Evolutionary conservation across 2,113 vertebrate species (phyloP), one percentile per base, ranked within the genome.

Genomic region (Lophochroa leadbeateri): DNA sequence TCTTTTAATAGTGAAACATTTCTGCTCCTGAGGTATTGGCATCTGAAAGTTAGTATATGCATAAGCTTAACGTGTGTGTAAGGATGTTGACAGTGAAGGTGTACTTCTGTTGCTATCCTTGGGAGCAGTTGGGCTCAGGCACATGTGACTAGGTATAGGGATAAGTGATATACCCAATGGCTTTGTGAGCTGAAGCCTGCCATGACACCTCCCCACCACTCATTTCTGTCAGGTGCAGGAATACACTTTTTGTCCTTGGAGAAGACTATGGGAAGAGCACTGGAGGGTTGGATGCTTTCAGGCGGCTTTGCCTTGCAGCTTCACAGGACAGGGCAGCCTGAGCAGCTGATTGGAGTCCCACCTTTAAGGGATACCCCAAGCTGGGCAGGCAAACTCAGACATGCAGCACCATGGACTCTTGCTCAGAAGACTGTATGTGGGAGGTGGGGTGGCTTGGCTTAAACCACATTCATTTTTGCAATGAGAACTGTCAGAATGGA

Each of bases 401-500:
- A 35, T 0, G 1, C 46, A 71, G 47, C 25, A 35, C 5, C 9
- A 15, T 0, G 0, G 20, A 29, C 33, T 16, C n/a, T 37, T 33
- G 21, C 41, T 67, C 55, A 71, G 55, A 60, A 58, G 55, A 43
- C 8, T 58, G 4, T 52, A 14, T 61, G 23, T 63, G 41, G 37
- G 64, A 3, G 4, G 9, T 43, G 37, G 17, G 18, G 33, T 63
- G 43, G 53, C 61, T 71, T 79, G 70, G 49, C 49, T 86, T 86
- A 69, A 90, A 76, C 53, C 49, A 44, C 37, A 39, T 53, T 58
- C 2, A 0, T 61, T 85, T 93, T 55, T 94, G 31, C 49, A 52
- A 11, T 19, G 8, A 87, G 52, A 88, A 20, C 41, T 63, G 49
- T 77, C 58, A 74, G 58, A 65, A 83, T 12, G 58, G 71, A 11